Evolutionary conservation across 2,888 invertebrate genomes (phyloP), one percentile per base, ranked within the genome.

Genomic region (Nomada fucata): DNA sequence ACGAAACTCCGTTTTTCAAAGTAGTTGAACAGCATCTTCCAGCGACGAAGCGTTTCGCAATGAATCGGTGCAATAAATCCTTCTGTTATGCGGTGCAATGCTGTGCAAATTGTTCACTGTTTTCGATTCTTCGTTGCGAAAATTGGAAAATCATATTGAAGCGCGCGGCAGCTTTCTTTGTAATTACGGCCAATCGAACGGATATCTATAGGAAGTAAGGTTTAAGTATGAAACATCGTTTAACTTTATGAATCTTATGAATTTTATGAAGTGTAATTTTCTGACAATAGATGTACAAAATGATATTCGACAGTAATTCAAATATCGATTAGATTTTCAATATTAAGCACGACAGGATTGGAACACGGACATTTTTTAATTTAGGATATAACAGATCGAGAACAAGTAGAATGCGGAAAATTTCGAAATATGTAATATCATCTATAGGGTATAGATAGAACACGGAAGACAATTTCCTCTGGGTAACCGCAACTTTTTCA

Each of bases 41-140:
- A 26, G 42, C 60, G 1, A 47, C 20, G 42, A 55, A 26, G 26
- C 20, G 57, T 79, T 78, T 79, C 70, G 23, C 52, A 79, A 77
- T 23, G 10, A 0, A 11, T 52, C 7, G 26, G 10, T 61, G 65
- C 53, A 42, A 59, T 63, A 77, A 53, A 63, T 76, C 67, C 59
- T 65, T 61, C 10, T 15, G 13, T 50, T 50, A 36, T 18, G 15
- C 65, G 53, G 11, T 29, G n/a, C 13, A 7, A 20, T 5, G 61
- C 61, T 68, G 50, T 50, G 60, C 42, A 67, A 78, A 61, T 63
- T 57, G 23, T 36, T 36, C 5, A 1, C 36, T 1, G 5, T 36
- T 36, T 36, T 36, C 5, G 5, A 1, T 36, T 29, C 5, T 29
- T 5, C 23, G 2, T 15, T 15, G 15, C 2, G 57, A 29, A 26